Base-by-base conservation (phyloP, 2,113 vertebrate species). In the Ophthalmolycus amberensis region DNA sequence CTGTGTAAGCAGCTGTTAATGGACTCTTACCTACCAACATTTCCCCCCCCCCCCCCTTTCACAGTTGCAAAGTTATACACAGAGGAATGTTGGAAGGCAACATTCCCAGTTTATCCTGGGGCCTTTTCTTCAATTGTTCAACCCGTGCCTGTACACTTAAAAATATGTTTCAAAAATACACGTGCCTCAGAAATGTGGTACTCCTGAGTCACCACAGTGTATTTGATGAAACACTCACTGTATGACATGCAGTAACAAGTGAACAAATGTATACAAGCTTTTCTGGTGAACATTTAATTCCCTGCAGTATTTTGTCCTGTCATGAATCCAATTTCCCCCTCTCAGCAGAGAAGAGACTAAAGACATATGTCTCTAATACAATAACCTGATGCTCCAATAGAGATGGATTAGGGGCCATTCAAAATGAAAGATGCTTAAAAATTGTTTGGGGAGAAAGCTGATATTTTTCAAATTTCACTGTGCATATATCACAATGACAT, bases 291-390 rank as follows among this genome's bases (percentile, higher is more conserved):
- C 81, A 87, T 84, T 85, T 82, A 75, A 88, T 89, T 89, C 80
- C 86, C 82, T 42, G 68, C 74, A 75, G 85, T 88, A 77, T 86
- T 88, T 85, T 85, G 75, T 89, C 72, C 66, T n/a, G 20, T 86
- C 80, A 82, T 92, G 82, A 89, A 92, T 90, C 82, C 82, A 89
- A 84, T 92, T 91, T 86, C 93, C 79, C 72, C 88, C 87, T 90
- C 89, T 91, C 84, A 85, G 92, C 75, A 94, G 93, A 91, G 85
- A 80, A 82, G 75, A 92, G 92, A 90, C 86, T 86, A 88, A 88
- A 94, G 93, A 95, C 94, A 93, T 79, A 88, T 92, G 91, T 88
- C 89, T 94, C 89, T 92, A 94, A 95, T 92, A 94, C 81, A 92
- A 87, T 93, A 92, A 88, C 88, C 90, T 87, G 84, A 67, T 67